These are phyloP conservation scores for Brevimyrus niger DNA, from an alignment of 2,113 vertebrate species.

Conservation along the genomic window DNA sequence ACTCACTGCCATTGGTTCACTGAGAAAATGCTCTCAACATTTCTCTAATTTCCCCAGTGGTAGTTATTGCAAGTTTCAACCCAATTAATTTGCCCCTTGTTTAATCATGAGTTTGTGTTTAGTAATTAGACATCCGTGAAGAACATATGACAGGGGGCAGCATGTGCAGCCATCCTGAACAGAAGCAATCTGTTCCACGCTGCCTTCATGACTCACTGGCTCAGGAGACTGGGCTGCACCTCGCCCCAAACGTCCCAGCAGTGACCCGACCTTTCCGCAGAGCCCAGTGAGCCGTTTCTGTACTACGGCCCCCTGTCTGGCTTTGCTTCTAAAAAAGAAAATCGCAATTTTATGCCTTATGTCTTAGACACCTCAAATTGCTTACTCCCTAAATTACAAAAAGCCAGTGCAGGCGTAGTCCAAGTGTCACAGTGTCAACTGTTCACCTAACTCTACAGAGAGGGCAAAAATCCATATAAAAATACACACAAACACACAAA, in stretches of 20 bases:
- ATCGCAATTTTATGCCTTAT: not conserved
- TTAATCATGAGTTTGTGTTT: constrained; percentile 15
- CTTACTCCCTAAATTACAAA: not conserved
- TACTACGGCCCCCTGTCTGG: not conserved
- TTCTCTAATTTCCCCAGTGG: constrained; percentile 4
- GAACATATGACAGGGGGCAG: constrained; percentile 7
- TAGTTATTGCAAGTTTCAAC: not conserved
- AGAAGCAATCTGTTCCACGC: constrained; percentile 14
- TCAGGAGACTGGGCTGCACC: not conserved
- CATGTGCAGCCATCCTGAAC: not conserved
- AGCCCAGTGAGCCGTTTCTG: not conserved
- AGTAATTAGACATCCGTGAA: constrained; percentile 16
- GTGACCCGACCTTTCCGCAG: not conserved
- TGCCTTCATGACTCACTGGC: not conserved
- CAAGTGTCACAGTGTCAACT: not conserved
- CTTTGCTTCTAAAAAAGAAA: not conserved
- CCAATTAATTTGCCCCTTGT: constrained; percentile 21
- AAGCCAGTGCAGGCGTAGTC: not conserved
- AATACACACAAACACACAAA: not conserved
- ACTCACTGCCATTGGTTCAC: not conserved
- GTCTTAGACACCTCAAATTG: not conserved
- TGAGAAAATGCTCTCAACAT: not conserved
- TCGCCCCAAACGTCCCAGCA: not conserved
- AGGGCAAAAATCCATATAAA: not conserved
- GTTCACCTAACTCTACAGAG: not conserved